Conservation (phyloP, 2,113 vertebrate species). For the Picathartes gymnocephalus region DNA sequence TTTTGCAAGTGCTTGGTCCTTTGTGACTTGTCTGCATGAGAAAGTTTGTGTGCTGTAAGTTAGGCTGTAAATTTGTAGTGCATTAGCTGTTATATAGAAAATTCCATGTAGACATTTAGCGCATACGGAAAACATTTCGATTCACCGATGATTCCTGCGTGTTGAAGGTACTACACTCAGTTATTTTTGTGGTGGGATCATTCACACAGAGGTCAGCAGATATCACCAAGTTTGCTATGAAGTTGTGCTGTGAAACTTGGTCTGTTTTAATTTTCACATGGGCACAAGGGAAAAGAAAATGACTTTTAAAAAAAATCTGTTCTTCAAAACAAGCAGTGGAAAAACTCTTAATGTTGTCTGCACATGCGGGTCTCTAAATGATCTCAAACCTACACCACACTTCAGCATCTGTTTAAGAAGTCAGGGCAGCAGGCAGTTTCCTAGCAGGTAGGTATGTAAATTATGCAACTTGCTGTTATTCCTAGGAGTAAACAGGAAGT, state of each 20-base stretch:
- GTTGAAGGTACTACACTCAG: background rate
- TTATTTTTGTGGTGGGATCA: background rate
- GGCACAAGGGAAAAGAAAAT: background rate
- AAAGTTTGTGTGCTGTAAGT: background rate
- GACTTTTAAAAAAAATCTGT: background rate
- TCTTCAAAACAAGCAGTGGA: background rate
- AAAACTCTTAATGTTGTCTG: background rate
- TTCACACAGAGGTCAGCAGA: background rate
- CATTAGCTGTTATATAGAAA: background rate
- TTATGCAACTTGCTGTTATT: background rate
- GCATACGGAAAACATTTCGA: background rate
- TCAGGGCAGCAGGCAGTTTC: background rate
- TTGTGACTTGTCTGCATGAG: background rate
- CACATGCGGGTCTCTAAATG: background rate
- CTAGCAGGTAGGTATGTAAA: background rate
- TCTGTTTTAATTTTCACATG: background rate
- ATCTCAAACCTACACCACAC: background rate
- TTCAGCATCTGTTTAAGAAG: background rate
- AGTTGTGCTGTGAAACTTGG: background rate
- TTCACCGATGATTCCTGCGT: background rate
- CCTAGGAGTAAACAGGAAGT: conserved; percentile 19
- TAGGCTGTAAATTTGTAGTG: background rate
- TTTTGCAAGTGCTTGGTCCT: background rate
- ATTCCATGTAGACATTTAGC: background rate
- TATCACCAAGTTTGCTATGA: background rate